Conservation (phyloP, 2,797 vertebrate genomes). For the Sebastolobus altivelis region DNA sequence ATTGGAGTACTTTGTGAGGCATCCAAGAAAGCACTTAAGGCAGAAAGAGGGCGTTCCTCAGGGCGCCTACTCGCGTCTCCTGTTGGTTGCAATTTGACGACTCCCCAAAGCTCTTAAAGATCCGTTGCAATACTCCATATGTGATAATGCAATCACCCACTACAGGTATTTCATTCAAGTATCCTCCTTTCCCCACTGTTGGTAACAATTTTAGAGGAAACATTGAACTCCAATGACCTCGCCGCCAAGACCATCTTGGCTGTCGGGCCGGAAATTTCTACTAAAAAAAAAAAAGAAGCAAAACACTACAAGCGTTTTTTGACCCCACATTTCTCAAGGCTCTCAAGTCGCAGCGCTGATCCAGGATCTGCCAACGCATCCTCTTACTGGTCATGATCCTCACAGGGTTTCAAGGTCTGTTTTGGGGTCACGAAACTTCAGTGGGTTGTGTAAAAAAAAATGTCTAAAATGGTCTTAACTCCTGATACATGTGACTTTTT, state of each 20-base stretch:
- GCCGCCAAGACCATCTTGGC: conserved; percentile 40
- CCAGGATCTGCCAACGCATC: conserved; percentile 47
- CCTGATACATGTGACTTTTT: conserved; percentile 54
- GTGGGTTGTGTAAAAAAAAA: conserved; percentile 4
- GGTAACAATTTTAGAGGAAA: conserved; percentile 75
- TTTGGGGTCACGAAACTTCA: neutral
- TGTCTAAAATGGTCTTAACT: conserved; percentile 9
- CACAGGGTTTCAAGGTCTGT: conserved; percentile 41
- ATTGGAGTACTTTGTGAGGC: conserved; percentile 52
- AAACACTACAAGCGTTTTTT: conserved; percentile 71
- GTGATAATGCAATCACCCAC: conserved; percentile 60
- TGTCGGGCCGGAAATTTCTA: conserved; percentile 63
- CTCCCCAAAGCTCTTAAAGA: conserved; percentile 51
- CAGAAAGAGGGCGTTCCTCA: conserved; percentile 50
- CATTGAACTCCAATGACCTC: conserved; percentile 72
- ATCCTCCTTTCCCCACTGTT: conserved; percentile 47
- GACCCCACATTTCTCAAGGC: conserved; percentile 69
- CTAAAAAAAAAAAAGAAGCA: conserved; percentile 3
- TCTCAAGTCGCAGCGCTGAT: conserved; percentile 67
- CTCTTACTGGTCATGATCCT: conserved; percentile 18
- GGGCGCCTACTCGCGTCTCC: conserved; percentile 35
- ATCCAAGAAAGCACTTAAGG: conserved; percentile 60
- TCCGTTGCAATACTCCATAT: conserved; percentile 67
- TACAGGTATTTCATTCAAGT: conserved; percentile 69
- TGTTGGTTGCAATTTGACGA: conserved; percentile 41